Percentiles rank a stretch among this genome's conserved stretches.
Evolutionary conservation across 2,888 invertebrate genomes (phyloP).

Genomic region (Trichogramma evanescens): DNA sequence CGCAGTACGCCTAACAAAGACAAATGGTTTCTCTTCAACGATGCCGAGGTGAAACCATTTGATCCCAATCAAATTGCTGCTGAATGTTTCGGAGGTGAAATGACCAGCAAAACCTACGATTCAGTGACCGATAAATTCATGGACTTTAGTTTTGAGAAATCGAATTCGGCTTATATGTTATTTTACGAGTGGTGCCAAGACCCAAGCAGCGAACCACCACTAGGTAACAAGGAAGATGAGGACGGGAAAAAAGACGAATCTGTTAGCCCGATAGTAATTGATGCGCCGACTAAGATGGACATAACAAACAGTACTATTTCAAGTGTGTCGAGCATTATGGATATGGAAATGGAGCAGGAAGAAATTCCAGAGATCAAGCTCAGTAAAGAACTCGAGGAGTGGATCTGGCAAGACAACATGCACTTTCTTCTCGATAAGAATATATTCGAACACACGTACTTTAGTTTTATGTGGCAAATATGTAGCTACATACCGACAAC

Average conservation of each 20-base stretch:
- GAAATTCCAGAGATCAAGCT: constrained; percentile 50
- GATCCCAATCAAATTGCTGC: constrained; percentile 91
- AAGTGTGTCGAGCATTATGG: too few relatives aligned
- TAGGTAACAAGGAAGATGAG: constrained; percentile 35
- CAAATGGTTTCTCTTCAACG: constrained; percentile 89
- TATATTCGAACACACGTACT: constrained; percentile 92
- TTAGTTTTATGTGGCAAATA: constrained; percentile 95
- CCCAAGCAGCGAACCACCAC: constrained; percentile 33
- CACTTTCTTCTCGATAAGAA: constrained; percentile 91
- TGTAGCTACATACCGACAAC: constrained; percentile 91
- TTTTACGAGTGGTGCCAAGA: constrained; percentile 79
- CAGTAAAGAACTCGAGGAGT: constrained; percentile 77
- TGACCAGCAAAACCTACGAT: constrained; percentile 96
- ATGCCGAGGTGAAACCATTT: constrained; percentile 89
- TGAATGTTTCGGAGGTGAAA: constrained; percentile 95
- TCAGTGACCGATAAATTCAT: constrained; percentile 94
- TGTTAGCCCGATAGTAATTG: constrained; percentile 26
- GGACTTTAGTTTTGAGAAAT: constrained; percentile 96
- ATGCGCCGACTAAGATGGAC: constrained; percentile 17
- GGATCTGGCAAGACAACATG: constrained; percentile 97
- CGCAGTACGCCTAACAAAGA: constrained; percentile 64
- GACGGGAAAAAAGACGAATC: constrained; percentile 17
- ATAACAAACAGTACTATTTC: constrained; percentile 26
- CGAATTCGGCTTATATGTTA: constrained; percentile 94
- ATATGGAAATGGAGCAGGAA: constrained; percentile 13